A percentile compares a stretch with the other conserved stretches of the same genome.
Evolutionary conservation across 2,888 invertebrate species (phyloP).

Genomic region (Nephrotoma guestfalica): DNA sequence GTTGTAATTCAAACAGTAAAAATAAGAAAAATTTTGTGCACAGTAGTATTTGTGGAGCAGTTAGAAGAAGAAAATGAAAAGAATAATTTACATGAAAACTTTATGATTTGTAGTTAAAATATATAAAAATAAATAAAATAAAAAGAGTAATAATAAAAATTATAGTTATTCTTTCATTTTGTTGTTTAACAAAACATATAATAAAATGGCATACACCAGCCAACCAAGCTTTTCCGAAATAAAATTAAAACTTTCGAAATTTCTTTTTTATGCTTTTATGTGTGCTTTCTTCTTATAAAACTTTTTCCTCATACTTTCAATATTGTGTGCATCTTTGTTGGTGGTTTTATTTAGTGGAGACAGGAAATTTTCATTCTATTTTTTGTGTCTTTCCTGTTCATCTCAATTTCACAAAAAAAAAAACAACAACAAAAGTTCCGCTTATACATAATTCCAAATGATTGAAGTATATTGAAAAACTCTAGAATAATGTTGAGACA

Average conservation of each 20-base stretch:
- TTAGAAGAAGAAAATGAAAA: not conserved
- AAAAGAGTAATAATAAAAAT: not conserved
- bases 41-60: not conserved
- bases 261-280: not conserved
- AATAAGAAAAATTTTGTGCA: not conserved
- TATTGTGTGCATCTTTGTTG: not conserved
- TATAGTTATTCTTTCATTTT: not conserved
- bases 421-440: not conserved
- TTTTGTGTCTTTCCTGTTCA: not conserved
- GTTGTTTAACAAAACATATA: not conserved
- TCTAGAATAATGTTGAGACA: not conserved
- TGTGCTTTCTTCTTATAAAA: not conserved
- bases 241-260: not conserved
- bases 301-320: not conserved
- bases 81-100: not conserved
- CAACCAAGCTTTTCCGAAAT: not conserved
- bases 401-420: not conserved
- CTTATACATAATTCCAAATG: not conserved
- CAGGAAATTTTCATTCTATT: not conserved
- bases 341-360: not conserved
- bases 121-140: not conserved
- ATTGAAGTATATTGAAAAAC: not conserved
- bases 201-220: not conserved
- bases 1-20: not conserved
- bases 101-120: not conserved